Evolutionary conservation across 2,888 invertebrate genomes (phyloP).

Genomic region (Ectobius pallidus): DNA sequence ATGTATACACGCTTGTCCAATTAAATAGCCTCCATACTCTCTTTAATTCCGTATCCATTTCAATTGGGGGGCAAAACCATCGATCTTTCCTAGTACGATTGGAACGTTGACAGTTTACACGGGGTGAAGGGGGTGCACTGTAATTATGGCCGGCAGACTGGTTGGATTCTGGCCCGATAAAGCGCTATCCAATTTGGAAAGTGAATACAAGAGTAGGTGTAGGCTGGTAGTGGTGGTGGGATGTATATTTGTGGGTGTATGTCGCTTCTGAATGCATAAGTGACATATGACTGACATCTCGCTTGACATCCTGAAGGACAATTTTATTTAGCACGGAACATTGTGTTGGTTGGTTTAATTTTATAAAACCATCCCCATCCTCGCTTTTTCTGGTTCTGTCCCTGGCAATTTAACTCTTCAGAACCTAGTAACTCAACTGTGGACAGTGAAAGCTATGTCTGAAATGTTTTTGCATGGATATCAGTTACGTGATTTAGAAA

Average conservation of each 20-base stretch:
- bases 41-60: conserved; percentile 43
- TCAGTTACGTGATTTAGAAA: too few species aligned
- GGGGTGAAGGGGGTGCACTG: conserved; percentile 22
- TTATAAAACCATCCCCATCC: too few species aligned
- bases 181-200: conserved; percentile 43
- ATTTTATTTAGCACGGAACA: too few species aligned
- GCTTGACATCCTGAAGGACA: too few species aligned
- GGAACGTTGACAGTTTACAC: conserved; percentile 40
- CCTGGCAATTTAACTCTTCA: too few species aligned
- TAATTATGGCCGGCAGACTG: conserved; percentile 36
- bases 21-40: conserved; percentile 36
- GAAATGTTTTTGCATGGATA: too few species aligned
- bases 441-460: too few species aligned
- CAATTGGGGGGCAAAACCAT: conserved; percentile 39
- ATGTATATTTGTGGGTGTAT: conserved; percentile 32
- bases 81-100: conserved; percentile 38
- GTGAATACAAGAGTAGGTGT: conserved; percentile 37
- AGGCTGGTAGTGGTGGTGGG: not conserved
- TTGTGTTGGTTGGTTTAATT: too few species aligned
- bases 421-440: too few species aligned
- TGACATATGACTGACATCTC: conserved; percentile 6
- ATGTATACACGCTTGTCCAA: conserved; percentile 40
- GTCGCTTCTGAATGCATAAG: not conserved
- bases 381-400: too few species aligned
- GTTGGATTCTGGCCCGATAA: conserved; percentile 36